Base-by-base conservation (phyloP, 2,888 invertebrate genomes). In the Brenthis ino region DNA sequence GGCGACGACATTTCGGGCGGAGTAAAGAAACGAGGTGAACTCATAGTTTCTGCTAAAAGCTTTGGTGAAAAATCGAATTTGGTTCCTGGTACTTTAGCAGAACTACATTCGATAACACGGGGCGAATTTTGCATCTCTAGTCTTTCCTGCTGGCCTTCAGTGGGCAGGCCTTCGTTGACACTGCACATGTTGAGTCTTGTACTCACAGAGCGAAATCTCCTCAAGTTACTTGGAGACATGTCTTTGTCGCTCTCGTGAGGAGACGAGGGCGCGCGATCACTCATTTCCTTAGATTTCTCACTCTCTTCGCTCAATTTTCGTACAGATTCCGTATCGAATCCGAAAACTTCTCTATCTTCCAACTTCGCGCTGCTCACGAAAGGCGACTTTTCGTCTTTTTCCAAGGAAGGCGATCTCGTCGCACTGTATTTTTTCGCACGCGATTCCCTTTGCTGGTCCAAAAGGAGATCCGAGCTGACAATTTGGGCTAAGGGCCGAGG, bases 381-480 rank as follows among this genome's bases (percentile, higher is more conserved):
- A 8, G 93, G 93, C 0, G 90, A 89, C 68, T 90, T 93, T 3
- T 93, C 93, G 89, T 93, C 93, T 75, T 92, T 93, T 70, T 93
- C 93, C n/a, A 93, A 76, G 0, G 93, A 93, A 0, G 93, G 93
- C 0, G 93, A 93, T 12, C 93, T 78, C 0, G 93, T 93, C 0
- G 89, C 93, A 66, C 93, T 92, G 73, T 77, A 92, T 70, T 89
- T 91, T 67, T 89, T 91, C 1, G 86, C 82, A n/a, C 87, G 80
- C 1, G 84, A 77, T 64, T 88, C 90, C 57, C 86, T 85, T 3
- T 77, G 77, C 54, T 89, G 73, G 54, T 91, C 90, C 0, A 85
- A 84, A 8, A 87, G 88, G 14, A 90, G 68, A 69, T 89, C 90
- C 0, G 85, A 80, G 63, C 79, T 83, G 8, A 85, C 81, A 0